Evolutionary conservation across 2,797 vertebrate genomes (phyloP).

Genomic region (Cynodonichthys magdalenae): DNA sequence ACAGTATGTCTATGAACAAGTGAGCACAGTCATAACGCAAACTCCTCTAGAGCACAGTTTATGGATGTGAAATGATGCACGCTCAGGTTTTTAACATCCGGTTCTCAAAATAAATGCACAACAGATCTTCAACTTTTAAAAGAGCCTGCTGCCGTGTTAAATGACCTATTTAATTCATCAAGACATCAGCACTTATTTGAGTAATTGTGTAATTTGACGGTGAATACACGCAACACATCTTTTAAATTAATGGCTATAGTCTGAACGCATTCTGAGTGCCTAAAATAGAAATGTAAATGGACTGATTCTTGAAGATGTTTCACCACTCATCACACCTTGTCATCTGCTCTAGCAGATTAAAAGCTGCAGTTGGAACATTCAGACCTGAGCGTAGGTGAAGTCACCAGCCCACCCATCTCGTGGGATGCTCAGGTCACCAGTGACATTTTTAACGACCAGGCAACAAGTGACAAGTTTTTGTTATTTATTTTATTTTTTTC

Average conservation of each 20-base stretch:
- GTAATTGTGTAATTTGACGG: constrained; percentile 18
- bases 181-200: constrained; percentile 9
- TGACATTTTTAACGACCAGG: background rate
- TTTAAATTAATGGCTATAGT: constrained; percentile 10
- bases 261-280: background rate
- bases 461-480: background rate
- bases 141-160: background rate
- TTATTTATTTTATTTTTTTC: background rate
- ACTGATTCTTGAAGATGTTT: background rate
- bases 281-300: background rate
- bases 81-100: background rate
- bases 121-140: background rate
- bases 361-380: background rate
- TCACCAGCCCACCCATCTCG: background rate
- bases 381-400: background rate
- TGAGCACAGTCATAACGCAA: background rate
- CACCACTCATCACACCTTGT: background rate
- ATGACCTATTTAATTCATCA: constrained; percentile 2
- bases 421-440: background rate
- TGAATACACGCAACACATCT: constrained; percentile 6
- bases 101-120: background rate
- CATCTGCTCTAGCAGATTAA: background rate
- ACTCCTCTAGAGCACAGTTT: background rate
- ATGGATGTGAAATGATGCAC: background rate
- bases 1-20: background rate